phyloP scores from a whole-genome alignment of 2,797 vertebrate genomes.

The Basileuterus tristriatus region DNA sequence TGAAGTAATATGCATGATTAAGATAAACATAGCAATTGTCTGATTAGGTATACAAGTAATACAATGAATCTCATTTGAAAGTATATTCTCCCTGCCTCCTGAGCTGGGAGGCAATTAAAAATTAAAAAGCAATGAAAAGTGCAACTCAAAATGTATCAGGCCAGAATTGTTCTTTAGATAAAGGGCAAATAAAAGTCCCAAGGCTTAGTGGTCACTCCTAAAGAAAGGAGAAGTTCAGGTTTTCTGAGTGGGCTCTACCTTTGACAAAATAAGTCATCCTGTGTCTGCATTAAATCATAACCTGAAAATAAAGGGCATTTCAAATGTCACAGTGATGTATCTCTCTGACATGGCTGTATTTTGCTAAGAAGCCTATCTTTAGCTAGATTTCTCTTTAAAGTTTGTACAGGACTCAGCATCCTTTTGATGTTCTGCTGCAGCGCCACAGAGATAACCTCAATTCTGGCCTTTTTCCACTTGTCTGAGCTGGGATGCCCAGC shows the following conservation, averaged over 20 bases:
- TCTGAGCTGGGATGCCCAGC: neutral
- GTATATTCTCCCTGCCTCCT: neutral
- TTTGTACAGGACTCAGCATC: neutral
- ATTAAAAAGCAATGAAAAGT: neutral
- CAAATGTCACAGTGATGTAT: conserved; percentile 15
- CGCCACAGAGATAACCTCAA: neutral
- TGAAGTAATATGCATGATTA: neutral
- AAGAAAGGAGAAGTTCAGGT: neutral
- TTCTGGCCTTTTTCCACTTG: neutral
- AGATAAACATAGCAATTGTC: neutral
- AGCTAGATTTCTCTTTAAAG: neutral
- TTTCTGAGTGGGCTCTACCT: neutral
- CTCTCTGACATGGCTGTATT: neutral
- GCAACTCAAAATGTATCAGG: neutral
- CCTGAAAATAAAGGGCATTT: conserved; percentile 47
- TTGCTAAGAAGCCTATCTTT: neutral
- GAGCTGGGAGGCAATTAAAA: neutral
- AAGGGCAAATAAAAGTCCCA: neutral
- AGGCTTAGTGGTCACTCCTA: neutral
- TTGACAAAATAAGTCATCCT: neutral
- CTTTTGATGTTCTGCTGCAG: neutral
- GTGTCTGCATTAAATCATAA: conserved; percentile 8
- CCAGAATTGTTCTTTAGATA: neutral
- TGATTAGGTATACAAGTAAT: neutral
- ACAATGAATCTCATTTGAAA: neutral